Base-by-base conservation (phyloP, 2,888 invertebrate species). In the Priocnemis perturbator region DNA sequence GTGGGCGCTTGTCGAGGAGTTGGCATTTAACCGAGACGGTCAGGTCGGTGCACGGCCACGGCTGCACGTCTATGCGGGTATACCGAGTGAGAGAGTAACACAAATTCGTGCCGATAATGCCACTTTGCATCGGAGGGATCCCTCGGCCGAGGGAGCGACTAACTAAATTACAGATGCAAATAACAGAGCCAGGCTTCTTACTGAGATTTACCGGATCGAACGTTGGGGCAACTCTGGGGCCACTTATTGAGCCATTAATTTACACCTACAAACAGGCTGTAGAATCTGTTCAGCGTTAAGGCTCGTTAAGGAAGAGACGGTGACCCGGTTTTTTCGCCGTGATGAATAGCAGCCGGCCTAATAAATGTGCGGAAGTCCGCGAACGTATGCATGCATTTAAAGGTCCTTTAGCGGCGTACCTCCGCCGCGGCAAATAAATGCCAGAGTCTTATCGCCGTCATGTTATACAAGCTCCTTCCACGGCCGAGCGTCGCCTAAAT, bases 81-180 rank as follows among this genome's bases (percentile, higher is more conserved):
- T 37, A 37, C 11, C 37, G 1, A 37, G 37, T 1, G 4, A 11
- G 37, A 67, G 76, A 67, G 78, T 78, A 79, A 81, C 77, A 74
- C 75, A 78, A 81, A 78, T 85, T 83, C 74, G 74, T 71, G 76
- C 81, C 76, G 82, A 85, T 84, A 85, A 85, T 85, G 83, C 81
- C 83, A 86, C 83, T 87, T 85, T 85, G 83, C 83, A 83, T 87
- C 83, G 74, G 76, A 71, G 77, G 78, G 78, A 62, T 71, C 73
- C 74, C 67, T 74, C 81, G 76, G 76, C 78, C 71, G 72, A 72
- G 74, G 74, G 72, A 77, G 72, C 78, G 81, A 79, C 81, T 70
- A 74, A 81, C 50, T 50, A 50, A 50, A 88, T 88, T 87, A 87
- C 86, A 81, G 88, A 87, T 87, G 87, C 87, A 87, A 88, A 88